Conservation (phyloP, 2,113 vertebrate species). For the Cyprinodon variegatus region DNA sequence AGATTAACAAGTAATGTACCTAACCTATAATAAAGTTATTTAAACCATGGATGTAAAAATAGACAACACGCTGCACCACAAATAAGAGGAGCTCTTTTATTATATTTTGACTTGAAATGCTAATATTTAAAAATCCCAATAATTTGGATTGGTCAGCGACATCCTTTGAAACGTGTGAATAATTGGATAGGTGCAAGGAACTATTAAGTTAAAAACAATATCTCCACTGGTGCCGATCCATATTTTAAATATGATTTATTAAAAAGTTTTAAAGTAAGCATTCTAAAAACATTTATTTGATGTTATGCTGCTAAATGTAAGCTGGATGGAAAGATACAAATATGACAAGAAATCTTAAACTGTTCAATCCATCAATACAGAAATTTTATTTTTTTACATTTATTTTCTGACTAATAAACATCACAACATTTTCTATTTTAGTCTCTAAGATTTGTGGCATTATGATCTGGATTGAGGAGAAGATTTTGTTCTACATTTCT, state of each 20-base stretch:
- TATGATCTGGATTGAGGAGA: no score
- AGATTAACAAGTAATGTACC: no score
- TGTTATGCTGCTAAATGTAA: neutral
- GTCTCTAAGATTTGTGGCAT: no score
- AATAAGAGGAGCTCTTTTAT: neutral
- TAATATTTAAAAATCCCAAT: neutral
- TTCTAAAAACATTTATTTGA: no score
- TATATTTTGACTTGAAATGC: no score
- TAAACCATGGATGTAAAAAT: no score
- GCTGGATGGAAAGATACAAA: neutral
- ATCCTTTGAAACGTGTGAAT: neutral
- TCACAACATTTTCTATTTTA: neutral
- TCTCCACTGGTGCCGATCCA: neutral
- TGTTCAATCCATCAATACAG: neutral
- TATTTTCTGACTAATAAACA: neutral
- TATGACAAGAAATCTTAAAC: neutral
- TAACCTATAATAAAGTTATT: no score
- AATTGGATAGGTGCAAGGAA: no score
- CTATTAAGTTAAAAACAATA: neutral
- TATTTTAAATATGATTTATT: neutral
- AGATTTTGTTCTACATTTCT: no score
- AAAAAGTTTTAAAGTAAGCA: no score
- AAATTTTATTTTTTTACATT: neutral
- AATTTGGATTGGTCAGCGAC: neutral
- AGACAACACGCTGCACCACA: no score